These are phyloP conservation scores for Manacus vitellinus DNA, from an alignment of 2,113 vertebrate genomes.

Conservation along the genomic window DNA sequence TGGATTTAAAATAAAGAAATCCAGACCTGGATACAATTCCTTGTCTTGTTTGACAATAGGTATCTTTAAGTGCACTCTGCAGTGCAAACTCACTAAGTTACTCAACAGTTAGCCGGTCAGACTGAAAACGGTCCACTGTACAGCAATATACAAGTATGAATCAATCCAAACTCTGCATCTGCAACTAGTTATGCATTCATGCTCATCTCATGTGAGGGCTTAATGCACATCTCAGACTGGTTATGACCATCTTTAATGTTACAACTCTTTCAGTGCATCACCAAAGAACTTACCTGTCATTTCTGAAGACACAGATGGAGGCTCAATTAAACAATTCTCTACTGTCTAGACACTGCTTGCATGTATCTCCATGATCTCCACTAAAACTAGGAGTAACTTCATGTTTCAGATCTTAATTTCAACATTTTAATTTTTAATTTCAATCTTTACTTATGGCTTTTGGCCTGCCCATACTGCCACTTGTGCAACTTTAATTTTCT, in stretches of 20 bases:
- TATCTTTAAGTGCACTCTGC: background rate
- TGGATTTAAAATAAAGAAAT: slow-evolving; percentile 7
- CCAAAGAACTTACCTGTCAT: background rate
- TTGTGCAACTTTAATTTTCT: background rate
- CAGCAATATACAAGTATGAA: background rate
- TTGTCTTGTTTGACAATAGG: background rate
- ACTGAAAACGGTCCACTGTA: background rate
- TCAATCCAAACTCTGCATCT: background rate
- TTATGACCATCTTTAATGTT: background rate
- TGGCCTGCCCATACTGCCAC: background rate
- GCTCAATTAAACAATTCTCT: background rate
- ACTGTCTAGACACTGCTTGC: background rate
- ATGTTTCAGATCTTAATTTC: background rate
- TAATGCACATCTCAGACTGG: background rate
- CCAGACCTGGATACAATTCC: background rate
- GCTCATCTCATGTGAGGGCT: background rate
- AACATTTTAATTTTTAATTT: background rate
- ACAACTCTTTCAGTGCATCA: background rate
- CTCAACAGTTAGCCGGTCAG: background rate
- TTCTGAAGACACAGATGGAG: background rate
- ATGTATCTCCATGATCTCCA: background rate
- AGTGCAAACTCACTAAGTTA: background rate
- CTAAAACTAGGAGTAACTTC: background rate
- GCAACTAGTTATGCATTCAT: background rate
- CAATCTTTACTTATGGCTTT: background rate